Evolutionary conservation across 2,797 vertebrate species (phyloP).

Genomic region (Clamator glandarius): DNA sequence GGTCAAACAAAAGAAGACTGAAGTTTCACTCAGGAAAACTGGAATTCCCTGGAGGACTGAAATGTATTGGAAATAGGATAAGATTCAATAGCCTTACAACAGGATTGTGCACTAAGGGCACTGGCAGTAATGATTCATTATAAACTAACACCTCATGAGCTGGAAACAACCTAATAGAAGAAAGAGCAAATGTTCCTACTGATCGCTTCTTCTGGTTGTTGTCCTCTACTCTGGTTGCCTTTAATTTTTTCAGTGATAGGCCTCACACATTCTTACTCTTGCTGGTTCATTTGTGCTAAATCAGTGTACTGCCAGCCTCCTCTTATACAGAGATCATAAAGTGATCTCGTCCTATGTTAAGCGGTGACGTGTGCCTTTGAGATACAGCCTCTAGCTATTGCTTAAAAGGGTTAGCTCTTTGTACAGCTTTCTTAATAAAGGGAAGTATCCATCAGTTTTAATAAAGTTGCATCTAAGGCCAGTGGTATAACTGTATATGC

Average conservation of each 20-base stretch:
- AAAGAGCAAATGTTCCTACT: background rate
- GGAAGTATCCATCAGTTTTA: background rate
- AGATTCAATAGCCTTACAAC: background rate
- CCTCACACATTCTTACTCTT: background rate
- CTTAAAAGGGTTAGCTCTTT: background rate
- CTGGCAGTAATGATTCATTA: background rate
- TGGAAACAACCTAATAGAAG: background rate
- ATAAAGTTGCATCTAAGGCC: background rate
- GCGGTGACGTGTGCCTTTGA: background rate
- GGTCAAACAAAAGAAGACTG: background rate
- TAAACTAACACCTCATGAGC: background rate
- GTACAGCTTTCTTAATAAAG: background rate
- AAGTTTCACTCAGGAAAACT: background rate
- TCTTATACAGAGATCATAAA: background rate
- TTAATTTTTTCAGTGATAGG: background rate
- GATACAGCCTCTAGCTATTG: background rate
- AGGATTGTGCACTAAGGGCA: background rate
- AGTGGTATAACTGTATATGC: background rate
- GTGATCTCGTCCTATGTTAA: background rate
- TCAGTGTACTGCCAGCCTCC: background rate
- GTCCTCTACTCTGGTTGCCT: background rate
- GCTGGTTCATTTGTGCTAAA: background rate
- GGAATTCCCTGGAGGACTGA: background rate
- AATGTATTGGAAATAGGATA: background rate
- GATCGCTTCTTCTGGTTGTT: background rate